Evolutionary conservation across 64 coral and sea anemone genomes (phyloP).

Genomic region (Astreopora myriophthalma): DNA sequence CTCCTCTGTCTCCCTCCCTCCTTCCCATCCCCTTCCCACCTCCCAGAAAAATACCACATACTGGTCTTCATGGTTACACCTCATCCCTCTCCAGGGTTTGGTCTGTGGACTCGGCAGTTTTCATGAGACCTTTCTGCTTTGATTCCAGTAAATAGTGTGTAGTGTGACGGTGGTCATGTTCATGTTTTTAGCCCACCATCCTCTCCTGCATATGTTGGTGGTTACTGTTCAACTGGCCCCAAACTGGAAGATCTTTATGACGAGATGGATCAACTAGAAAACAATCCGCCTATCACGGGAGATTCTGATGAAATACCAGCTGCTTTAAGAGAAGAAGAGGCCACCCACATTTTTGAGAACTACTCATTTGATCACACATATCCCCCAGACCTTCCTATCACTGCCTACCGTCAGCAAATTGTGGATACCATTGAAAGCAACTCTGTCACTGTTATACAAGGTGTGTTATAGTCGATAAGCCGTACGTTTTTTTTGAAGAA

Average conservation of each 20-base stretch:
- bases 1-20: too few relatives aligned
- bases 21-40: too few relatives aligned
- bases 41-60: too few relatives aligned
- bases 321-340: slow-evolving; percentile 86
- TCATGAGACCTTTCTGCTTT: too few relatives aligned
- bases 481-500: not conserved
- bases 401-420: slow-evolving; percentile 77
- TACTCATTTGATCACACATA: slow-evolving; percentile 94
- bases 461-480: not conserved
- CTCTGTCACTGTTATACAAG: slow-evolving; percentile 90
- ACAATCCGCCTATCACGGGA: not conserved
- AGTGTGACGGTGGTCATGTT: not conserved
- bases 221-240: slow-evolving; percentile 27
- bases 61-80: too few relatives aligned
- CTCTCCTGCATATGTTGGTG: slow-evolving; percentile 52
- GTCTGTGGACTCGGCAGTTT: too few relatives aligned
- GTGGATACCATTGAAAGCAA: slow-evolving; percentile 96
- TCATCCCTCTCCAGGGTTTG: too few relatives aligned
- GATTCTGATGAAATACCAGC: slow-evolving; percentile 63
- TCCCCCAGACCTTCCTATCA: slow-evolving; percentile 85
- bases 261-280: slow-evolving; percentile 63
- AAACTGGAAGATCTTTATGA: slow-evolving; percentile 41
- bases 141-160: too few relatives aligned
- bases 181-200: slow-evolving; percentile 37
- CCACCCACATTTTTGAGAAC: slow-evolving; percentile 91